Conservation (phyloP, 2,888 invertebrate species). For the Dioctria rufipes region DNA sequence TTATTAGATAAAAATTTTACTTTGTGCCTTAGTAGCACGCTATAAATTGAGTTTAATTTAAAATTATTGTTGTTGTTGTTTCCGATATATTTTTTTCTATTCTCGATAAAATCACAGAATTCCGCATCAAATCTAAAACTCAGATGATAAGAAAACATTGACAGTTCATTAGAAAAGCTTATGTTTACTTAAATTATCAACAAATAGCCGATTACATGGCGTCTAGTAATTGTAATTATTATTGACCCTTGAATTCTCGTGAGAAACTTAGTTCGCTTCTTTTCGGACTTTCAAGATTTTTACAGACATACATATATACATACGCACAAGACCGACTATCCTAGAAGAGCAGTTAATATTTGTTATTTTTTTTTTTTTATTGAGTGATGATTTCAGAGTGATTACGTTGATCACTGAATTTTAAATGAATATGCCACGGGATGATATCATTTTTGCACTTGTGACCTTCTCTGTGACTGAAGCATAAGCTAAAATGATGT, state of each 20-base stretch:
- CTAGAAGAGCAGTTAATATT: too few species aligned
- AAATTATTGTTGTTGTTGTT: too few species aligned
- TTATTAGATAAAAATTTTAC: neutral
- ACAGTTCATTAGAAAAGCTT: neutral
- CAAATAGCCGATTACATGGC: neutral
- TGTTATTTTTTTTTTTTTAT: neutral
- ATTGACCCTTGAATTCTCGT: neutral
- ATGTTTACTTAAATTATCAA: neutral
- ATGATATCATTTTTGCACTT: slow-evolving; percentile 46
- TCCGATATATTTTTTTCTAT: neutral
- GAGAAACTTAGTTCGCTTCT: too few species aligned
- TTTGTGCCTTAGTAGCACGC: neutral
- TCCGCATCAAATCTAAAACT: neutral
- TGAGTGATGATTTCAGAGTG: neutral
- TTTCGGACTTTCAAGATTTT: too few species aligned
- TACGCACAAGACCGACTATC: too few species aligned
- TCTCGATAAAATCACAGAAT: neutral
- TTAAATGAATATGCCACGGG: slow-evolving; percentile 6
- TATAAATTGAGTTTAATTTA: neutral
- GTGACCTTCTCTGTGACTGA: slow-evolving; percentile 27
- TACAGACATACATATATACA: too few species aligned
- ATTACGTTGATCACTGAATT: slow-evolving; percentile 2
- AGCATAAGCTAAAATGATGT: neutral
- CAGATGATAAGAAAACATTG: neutral
- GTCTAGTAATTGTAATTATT: neutral